Evolutionary conservation across 2,888 invertebrate species (phyloP).

Genomic region (Strigamia crassipes): DNA sequence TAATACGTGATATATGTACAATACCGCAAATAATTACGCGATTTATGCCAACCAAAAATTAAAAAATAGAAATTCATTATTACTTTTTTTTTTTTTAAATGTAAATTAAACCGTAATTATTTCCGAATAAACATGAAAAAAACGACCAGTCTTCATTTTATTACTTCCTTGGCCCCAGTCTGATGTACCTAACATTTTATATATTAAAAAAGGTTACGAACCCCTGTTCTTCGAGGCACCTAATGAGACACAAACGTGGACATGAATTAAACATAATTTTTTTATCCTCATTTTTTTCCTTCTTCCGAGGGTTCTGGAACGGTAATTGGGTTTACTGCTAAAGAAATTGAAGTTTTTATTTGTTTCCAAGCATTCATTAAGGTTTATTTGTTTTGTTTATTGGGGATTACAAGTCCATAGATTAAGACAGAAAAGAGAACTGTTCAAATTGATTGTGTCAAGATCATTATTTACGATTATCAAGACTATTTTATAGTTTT

Average conservation of each 20-base stretch:
- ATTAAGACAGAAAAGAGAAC: not conserved
- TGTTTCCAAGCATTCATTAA: slow-evolving; percentile 14
- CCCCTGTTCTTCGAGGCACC: not conserved
- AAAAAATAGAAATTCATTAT: too few relatives aligned
- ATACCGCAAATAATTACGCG: too few relatives aligned
- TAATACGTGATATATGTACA: too few relatives aligned
- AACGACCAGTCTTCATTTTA: too few relatives aligned
- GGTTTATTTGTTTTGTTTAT: slow-evolving; percentile 6
- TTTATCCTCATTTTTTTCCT: not conserved
- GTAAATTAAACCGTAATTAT: too few relatives aligned
- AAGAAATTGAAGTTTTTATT: slow-evolving; percentile 18
- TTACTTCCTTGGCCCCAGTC: too few relatives aligned
- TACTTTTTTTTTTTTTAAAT: too few relatives aligned
- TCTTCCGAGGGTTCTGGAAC: not conserved
- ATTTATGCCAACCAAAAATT: too few relatives aligned
- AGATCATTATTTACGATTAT: too few relatives aligned
- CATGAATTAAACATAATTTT: slow-evolving; percentile 40
- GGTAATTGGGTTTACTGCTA: not conserved
- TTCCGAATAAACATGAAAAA: too few relatives aligned
- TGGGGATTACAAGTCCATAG: not conserved
- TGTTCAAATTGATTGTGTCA: not conserved
- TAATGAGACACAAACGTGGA: slow-evolving; percentile 29
- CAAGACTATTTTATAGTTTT: not conserved
- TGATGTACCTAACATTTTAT: too few relatives aligned
- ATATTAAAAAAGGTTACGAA: too few relatives aligned